Percentiles rank a stretch among this genome's conserved stretches.
Evolutionary conservation across 2,888 invertebrate species (phyloP).

Genomic region (Mamestra brassicae): DNA sequence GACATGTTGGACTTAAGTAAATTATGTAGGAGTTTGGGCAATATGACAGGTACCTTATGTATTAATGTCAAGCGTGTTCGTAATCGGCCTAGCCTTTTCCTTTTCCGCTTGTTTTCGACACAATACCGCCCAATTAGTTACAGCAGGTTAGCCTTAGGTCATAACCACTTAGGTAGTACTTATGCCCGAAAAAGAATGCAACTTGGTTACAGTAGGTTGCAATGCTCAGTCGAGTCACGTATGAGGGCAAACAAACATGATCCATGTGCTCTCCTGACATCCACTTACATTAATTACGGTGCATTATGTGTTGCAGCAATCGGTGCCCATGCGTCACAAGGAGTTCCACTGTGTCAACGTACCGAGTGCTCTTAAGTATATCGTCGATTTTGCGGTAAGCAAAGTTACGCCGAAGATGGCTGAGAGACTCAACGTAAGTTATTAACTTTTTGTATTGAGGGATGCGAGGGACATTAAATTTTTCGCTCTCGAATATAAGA

Average conservation of each 20-base stretch:
- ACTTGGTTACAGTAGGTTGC: conserved; percentile 17
- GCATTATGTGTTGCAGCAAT: conserved; percentile 91
- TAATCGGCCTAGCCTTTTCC: conserved; percentile 11
- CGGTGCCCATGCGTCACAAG: conserved; percentile 95
- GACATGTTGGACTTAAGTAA: conserved; percentile 30
- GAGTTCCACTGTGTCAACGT: conserved; percentile 94
- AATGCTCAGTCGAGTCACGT: conserved; percentile 48
- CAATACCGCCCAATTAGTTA: neutral
- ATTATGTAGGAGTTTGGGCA: conserved; percentile 33
- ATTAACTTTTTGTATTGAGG: neutral
- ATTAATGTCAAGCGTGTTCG: conserved; percentile 42
- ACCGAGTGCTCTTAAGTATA: conserved; percentile 93
- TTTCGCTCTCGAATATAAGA: neutral
- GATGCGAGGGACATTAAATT: too few relatives aligned
- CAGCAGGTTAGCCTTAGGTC: conserved; percentile 6
- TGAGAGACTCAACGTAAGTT: conserved; percentile 91
- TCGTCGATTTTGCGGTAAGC: conserved; percentile 93
- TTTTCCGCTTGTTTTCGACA: conserved; percentile 23
- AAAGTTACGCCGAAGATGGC: conserved; percentile 94
- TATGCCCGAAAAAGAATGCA: conserved; percentile 7
- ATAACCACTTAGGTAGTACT: neutral
- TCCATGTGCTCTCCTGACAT: conserved; percentile 30
- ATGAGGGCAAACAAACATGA: conserved; percentile 55
- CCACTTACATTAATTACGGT: conserved; percentile 47
- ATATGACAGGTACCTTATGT: conserved; percentile 14